A percentile compares a stretch with the other conserved stretches of the same genome.
Evolutionary conservation across 1,140 invertebrate genomes (phyloP).

Genomic region (Choristoneura fumiferana): DNA sequence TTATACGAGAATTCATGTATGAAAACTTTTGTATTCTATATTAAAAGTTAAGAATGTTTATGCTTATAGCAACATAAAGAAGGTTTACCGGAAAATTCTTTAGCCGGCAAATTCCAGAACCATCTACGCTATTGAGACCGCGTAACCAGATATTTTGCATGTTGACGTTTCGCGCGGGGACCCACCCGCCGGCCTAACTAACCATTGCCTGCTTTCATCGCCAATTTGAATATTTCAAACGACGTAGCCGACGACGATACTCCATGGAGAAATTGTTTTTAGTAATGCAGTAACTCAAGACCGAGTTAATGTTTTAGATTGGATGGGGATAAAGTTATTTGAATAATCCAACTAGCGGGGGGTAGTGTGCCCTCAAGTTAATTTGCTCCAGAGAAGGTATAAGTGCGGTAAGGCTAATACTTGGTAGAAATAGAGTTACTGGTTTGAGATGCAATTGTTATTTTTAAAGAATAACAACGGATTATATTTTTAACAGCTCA

Average conservation of each 20-base stretch:
- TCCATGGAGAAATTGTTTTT: conserved; percentile 35
- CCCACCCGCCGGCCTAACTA: conserved; percentile 56
- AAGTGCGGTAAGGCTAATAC: conserved; percentile 6
- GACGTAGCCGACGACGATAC: conserved; percentile 54
- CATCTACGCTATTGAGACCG: conserved; percentile 16
- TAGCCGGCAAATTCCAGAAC: too few relatives aligned
- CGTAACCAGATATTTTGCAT: conserved; percentile 62
- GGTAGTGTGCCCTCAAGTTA: conserved; percentile 19
- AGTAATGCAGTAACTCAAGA: conserved; percentile 13
- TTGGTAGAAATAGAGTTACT: background rate
- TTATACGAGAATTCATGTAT: too few relatives aligned
- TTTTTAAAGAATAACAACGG: background rate
- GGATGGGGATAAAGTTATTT: conserved; percentile 19
- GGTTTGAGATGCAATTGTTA: background rate
- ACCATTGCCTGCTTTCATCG: conserved; percentile 58
- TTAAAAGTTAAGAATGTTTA: too few relatives aligned
- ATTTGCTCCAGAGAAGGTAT: conserved; percentile 15
- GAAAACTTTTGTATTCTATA: too few relatives aligned
- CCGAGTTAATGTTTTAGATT: conserved; percentile 19
- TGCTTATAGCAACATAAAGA: too few relatives aligned
- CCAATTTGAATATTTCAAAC: conserved; percentile 65
- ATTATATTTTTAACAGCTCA: too few relatives aligned
- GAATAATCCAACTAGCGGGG: conserved; percentile 20
- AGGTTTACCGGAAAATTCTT: too few relatives aligned
- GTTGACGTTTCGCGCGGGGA: conserved; percentile 49